phyloP scores from a whole-genome alignment of 2,888 invertebrate species.

The Rhingia rostrata region DNA sequence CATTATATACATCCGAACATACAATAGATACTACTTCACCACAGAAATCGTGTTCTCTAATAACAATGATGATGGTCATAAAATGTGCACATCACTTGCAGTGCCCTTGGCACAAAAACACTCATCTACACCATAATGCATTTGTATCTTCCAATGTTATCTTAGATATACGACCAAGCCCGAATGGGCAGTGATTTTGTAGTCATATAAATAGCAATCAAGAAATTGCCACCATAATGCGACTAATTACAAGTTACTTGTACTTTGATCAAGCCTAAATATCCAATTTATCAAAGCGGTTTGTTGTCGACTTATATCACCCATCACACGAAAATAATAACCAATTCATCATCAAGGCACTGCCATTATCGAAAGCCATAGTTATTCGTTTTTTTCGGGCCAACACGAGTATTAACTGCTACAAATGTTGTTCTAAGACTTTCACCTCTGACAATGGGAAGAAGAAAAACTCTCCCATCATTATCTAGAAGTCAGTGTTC shows the following conservation, averaged over 20 bases:
- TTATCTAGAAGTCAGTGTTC: constrained; percentile 48
- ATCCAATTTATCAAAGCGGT: neutral
- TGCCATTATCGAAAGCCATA: constrained; percentile 45
- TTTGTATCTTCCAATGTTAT: constrained; percentile 40
- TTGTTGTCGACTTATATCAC: constrained; percentile 1
- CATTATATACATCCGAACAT: too few species aligned
- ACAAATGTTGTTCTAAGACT: constrained; percentile 28
- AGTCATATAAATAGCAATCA: too few species aligned
- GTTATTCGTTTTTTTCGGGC: constrained; percentile 30
- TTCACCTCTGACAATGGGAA: constrained; percentile 27
- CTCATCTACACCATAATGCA: constrained; percentile 30
- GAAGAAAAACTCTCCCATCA: constrained; percentile 31
- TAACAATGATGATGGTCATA: constrained; percentile 6
- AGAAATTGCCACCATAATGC: constrained; percentile 13
- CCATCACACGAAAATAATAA: neutral
- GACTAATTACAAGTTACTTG: constrained; percentile 8
- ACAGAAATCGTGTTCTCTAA: neutral
- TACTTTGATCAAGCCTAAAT: constrained; percentile 17
- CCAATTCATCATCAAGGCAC: constrained; percentile 23
- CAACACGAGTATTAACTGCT: constrained; percentile 9
- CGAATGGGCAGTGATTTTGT: neutral
- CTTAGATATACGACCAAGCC: constrained; percentile 4
- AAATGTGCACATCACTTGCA: constrained; percentile 42
- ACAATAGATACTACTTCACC: neutral
- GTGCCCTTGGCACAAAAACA: constrained; percentile 57